These are phyloP conservation scores for Drosophila quadrilineata DNA, from an alignment of 1,140 invertebrate species.

Conservation along the genomic window DNA sequence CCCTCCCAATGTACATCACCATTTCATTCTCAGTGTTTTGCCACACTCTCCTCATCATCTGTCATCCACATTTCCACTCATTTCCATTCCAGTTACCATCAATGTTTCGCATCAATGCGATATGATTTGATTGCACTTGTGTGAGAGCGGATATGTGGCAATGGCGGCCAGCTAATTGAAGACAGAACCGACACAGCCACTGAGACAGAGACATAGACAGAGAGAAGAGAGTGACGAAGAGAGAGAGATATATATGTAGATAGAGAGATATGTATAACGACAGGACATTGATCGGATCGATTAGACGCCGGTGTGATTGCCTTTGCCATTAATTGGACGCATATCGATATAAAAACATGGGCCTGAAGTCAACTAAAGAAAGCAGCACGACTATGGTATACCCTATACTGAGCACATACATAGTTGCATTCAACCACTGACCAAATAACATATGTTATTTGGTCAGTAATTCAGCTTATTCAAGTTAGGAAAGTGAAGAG, in stretches of 20 bases:
- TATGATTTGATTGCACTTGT: constrained; percentile 45
- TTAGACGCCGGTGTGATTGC: constrained; percentile 27
- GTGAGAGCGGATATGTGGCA: constrained; percentile 8
- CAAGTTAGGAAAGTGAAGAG: too few relatives aligned
- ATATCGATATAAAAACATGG: constrained; percentile 31
- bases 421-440: too few relatives aligned
- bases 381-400: not conserved
- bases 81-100: constrained; percentile 1
- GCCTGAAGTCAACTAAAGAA: constrained; percentile 7
- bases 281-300: constrained; percentile 31
- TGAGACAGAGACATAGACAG: too few relatives aligned
- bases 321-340: constrained; percentile 32
- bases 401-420: too few relatives aligned
- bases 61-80: too few relatives aligned
- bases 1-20: not conserved
- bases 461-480: too few relatives aligned
- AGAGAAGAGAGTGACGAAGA: too few relatives aligned
- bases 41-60: not conserved
- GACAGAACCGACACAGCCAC: too few relatives aligned
- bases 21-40: not conserved
- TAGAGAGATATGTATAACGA: too few relatives aligned
- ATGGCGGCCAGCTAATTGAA: constrained; percentile 30
- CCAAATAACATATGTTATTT: too few relatives aligned
- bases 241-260: too few relatives aligned
- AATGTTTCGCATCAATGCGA: constrained; percentile 40